Percentiles rank a stretch among this genome's conserved stretches.
Evolutionary conservation across 2,888 invertebrate genomes (phyloP).

Genomic region (Drosophila rubida): DNA sequence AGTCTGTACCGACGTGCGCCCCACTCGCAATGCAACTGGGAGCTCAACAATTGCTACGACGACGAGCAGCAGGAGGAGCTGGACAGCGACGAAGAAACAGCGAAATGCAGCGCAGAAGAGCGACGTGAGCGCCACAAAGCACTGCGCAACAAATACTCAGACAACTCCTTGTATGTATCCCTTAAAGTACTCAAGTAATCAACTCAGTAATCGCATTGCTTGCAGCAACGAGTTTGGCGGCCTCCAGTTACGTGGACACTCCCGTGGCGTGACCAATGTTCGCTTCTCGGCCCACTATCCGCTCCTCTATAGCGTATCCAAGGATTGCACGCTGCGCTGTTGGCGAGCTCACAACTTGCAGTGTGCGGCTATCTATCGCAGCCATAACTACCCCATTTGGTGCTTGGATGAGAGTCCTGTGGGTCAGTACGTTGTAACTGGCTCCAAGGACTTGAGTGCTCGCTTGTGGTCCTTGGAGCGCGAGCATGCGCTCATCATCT

Average conservation of each 20-base stretch:
- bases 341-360: conserved; percentile 89
- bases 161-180: conserved; percentile 82
- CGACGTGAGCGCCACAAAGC: conserved; percentile 48
- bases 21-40: conserved; percentile 80
- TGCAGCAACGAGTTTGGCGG: conserved; percentile 85
- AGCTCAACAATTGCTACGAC: conserved; percentile 72
- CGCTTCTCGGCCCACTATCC: conserved; percentile 87
- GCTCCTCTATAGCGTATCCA: conserved; percentile 89
- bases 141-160: conserved; percentile 67
- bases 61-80: conserved; percentile 65
- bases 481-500: conserved; percentile 92
- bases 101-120: conserved; percentile 42
- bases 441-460: conserved; percentile 94
- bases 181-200: too few relatives aligned
- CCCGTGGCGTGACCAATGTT: conserved; percentile 88
- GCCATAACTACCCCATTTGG: conserved; percentile 96
- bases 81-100: conserved; percentile 42
- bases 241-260: conserved; percentile 89
- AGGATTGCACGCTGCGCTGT: conserved; percentile 91
- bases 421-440: conserved; percentile 94
- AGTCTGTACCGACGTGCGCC: conserved; percentile 77
- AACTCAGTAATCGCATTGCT: not conserved
- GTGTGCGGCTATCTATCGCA: conserved; percentile 88
- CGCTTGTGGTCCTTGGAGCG: conserved; percentile 93
- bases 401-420: conserved; percentile 90